Evolutionary conservation across 2,797 vertebrate species (phyloP).

Genomic region (Potorous gilbertii): DNA sequence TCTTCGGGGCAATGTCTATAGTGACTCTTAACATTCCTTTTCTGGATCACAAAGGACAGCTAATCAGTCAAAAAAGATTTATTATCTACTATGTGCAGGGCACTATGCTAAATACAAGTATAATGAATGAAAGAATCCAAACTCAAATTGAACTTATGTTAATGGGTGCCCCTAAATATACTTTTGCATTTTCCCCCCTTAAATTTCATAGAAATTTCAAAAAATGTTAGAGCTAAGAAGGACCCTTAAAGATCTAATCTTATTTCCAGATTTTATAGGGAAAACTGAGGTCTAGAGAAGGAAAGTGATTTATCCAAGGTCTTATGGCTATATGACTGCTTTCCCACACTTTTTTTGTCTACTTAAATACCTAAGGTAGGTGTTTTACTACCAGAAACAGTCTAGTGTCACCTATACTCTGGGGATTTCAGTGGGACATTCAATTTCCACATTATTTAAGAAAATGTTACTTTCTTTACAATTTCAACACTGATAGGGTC

Average conservation of each 20-base stretch:
- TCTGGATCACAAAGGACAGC: slow-evolving; percentile 15
- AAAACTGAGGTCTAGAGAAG: neutral
- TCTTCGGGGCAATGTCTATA: slow-evolving; percentile 36
- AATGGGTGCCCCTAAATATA: neutral
- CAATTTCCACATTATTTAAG: slow-evolving; percentile 53
- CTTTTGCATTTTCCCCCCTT: neutral
- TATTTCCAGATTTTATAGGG: neutral
- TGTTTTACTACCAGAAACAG: slow-evolving; percentile 33
- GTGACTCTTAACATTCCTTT: slow-evolving; percentile 39
- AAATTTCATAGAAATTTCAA: neutral
- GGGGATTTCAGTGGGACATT: slow-evolving; percentile 8
- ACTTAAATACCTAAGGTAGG: neutral
- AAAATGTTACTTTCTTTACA: slow-evolving; percentile 5
- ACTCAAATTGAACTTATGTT: neutral
- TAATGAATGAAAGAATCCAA: neutral
- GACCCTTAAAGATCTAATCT: neutral
- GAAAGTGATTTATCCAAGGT: neutral
- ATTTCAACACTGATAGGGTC: neutral
- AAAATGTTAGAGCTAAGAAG: neutral
- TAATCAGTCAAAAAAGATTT: neutral
- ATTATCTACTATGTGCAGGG: neutral
- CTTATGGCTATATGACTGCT: neutral
- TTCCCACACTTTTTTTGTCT: neutral
- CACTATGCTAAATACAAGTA: neutral
- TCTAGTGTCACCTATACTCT: slow-evolving; percentile 33